phyloP scores from a whole-genome alignment of 2,888 invertebrate genomes.

The Melinopterus prodromus region DNA sequence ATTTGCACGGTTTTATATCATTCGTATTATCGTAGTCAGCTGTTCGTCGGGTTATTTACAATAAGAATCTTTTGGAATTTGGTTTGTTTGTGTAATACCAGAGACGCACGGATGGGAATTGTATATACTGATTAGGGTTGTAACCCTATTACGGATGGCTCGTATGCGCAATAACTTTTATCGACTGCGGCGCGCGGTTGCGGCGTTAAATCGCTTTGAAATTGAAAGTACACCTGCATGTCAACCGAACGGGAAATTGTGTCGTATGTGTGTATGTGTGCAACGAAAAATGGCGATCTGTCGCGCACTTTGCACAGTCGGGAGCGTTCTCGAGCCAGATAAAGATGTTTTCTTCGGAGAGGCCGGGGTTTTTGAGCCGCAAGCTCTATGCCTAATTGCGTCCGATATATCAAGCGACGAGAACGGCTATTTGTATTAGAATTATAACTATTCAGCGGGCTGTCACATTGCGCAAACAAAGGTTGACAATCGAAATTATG shows the following conservation, averaged over 20 bases:
- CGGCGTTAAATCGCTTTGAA: neutral
- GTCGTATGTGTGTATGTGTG: neutral
- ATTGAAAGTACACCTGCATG: neutral
- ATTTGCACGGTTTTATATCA: neutral
- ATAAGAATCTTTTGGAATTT: too few relatives aligned
- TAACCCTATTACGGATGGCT: too few relatives aligned
- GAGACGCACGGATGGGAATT: too few relatives aligned
- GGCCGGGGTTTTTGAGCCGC: neutral
- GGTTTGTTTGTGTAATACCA: too few relatives aligned
- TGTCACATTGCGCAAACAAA: slow-evolving; percentile 31
- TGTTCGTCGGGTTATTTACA: too few relatives aligned
- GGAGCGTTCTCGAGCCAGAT: neutral
- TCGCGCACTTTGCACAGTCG: neutral
- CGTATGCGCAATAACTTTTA: too few relatives aligned
- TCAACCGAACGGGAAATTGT: neutral
- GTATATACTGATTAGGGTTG: too few relatives aligned
- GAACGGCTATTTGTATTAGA: slow-evolving; percentile 27
- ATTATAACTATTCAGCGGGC: slow-evolving; percentile 29
- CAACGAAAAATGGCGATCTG: neutral
- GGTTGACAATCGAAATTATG: slow-evolving; percentile 35
- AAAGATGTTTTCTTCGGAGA: neutral
- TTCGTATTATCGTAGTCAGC: too few relatives aligned
- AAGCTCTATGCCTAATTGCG: neutral
- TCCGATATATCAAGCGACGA: slow-evolving; percentile 4
- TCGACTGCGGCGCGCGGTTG: too few relatives aligned